Evolutionary conservation across 2,888 invertebrate genomes (phyloP).

Genomic region (Ischnus inquisitorius): DNA sequence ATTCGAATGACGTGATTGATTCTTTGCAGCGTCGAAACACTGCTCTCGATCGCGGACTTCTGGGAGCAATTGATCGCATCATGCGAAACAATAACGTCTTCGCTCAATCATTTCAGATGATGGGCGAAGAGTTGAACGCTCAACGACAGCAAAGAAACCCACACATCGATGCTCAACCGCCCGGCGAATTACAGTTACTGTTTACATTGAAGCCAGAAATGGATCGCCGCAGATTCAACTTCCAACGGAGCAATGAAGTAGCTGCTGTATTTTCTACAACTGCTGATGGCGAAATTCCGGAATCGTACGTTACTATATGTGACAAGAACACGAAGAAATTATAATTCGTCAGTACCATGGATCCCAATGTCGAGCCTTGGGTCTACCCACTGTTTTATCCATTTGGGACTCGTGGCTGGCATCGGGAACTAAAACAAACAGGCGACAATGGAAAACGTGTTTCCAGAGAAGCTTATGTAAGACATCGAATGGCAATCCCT

Average conservation of each 20-base stretch:
- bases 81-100: neutral
- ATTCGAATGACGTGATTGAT: neutral
- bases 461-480: constrained; percentile 33
- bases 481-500: constrained; percentile 43
- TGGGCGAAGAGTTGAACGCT: neutral
- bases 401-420: no score
- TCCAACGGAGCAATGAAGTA: neutral
- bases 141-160: neutral
- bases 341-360: no score
- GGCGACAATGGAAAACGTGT: constrained; percentile 9
- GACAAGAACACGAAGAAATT: no score
- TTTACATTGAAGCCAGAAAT: neutral
- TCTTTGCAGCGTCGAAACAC: neutral
- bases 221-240: neutral
- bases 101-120: neutral
- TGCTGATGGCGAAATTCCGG: neutral
- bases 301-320: no score
- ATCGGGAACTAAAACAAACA: constrained; percentile 6
- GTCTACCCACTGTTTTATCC: no score
- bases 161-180: neutral
- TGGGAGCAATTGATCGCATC: neutral
- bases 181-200: neutral
- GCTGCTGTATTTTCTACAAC: neutral
- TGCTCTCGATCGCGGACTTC: neutral
- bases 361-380: no score